These are phyloP conservation scores for Drosophila teissieri DNA, from an alignment of 1,140 invertebrate species.

Conservation along the genomic window DNA sequence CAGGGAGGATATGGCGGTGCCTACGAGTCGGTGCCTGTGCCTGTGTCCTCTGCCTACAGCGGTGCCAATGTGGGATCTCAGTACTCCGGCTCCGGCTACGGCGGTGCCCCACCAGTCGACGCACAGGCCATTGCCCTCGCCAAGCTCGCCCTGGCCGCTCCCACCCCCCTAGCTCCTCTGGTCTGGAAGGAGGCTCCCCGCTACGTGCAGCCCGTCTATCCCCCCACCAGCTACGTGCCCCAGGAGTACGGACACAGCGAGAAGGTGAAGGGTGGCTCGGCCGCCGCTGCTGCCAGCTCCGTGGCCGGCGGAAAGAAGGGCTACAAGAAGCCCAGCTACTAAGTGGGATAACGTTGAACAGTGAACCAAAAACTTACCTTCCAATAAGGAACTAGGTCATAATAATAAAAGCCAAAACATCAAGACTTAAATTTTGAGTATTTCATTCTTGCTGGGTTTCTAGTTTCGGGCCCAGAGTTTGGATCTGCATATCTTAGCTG, in stretches of 20 bases:
- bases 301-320: conserved; percentile 56
- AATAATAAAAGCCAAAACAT: conserved; percentile 58
- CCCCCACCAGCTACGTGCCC: conserved; percentile 16
- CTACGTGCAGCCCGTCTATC: conserved; percentile 15
- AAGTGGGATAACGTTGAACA: conserved; percentile 42
- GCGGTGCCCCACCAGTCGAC: conserved; percentile 60
- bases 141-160: conserved; percentile 58
- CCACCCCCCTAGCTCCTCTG: conserved; percentile 56
- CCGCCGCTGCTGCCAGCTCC: conserved; percentile 65
- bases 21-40: conserved; percentile 40
- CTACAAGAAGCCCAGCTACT: conserved; percentile 47
- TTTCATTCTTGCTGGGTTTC: conserved; percentile 12
- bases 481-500: not conserved
- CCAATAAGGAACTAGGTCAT: conserved; percentile 45
- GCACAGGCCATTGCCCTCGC: conserved; percentile 60
- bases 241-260: conserved; percentile 44
- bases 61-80: conserved; percentile 13
- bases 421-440: conserved; percentile 31
- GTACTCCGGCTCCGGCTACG: conserved; percentile 30
- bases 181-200: conserved; percentile 52
- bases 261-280: conserved; percentile 66
- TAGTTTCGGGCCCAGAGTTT: not conserved
- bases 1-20: conserved; percentile 26
- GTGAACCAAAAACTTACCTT: conserved; percentile 49
- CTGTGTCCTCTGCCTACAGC: conserved; percentile 37